These are phyloP conservation scores for Austrolebias charrua DNA, from an alignment of 2,797 vertebrate species.

Conservation along the genomic window DNA sequence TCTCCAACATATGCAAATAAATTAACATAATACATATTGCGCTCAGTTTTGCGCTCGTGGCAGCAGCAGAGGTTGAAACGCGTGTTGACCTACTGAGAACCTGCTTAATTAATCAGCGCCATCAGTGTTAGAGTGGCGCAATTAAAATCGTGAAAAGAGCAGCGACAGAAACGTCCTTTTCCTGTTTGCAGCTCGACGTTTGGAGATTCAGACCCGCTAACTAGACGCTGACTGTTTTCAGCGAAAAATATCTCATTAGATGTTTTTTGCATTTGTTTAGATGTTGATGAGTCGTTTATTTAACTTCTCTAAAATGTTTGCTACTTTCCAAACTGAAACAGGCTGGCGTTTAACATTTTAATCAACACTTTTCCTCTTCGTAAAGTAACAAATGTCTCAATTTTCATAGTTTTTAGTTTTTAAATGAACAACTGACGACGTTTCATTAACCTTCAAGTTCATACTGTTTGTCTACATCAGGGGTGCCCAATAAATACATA, in stretches of 20 bases:
- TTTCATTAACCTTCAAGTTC: too few species aligned
- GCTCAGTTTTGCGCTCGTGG: constrained; percentile 36
- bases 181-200: neutral
- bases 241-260: neutral
- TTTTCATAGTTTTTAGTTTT: too few species aligned
- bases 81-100: constrained; percentile 42
- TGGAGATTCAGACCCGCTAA: constrained; percentile 2
- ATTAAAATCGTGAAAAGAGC: constrained; percentile 23
- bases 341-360: too few species aligned
- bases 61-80: constrained; percentile 33
- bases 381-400: too few species aligned
- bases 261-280: neutral
- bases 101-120: constrained; percentile 39
- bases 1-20: constrained; percentile 70
- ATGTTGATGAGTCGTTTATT: too few species aligned
- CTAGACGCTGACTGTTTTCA: neutral
- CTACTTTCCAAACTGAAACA: too few species aligned
- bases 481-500: too few species aligned
- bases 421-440: too few species aligned
- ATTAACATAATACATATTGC: constrained; percentile 52
- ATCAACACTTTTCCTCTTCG: too few species aligned
- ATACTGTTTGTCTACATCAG: too few species aligned
- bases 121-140: constrained; percentile 15
- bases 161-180: constrained; percentile 4
- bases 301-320: too few species aligned